Conservation (phyloP, 1,140 invertebrate genomes). For the Hydropsyche tenuis region DNA sequence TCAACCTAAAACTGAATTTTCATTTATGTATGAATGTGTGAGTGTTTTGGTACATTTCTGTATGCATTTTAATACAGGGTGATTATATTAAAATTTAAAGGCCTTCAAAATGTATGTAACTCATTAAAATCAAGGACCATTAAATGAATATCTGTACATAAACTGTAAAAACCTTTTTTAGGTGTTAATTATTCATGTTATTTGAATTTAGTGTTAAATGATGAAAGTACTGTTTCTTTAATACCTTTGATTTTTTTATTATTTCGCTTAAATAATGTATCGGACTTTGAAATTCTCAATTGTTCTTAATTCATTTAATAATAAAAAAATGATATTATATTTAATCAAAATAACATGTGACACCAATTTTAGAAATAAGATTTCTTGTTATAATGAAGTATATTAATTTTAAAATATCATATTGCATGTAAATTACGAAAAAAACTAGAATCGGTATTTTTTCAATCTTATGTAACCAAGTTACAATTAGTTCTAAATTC, state of each 20-base stretch:
- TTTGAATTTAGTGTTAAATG: neutral
- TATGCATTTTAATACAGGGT: constrained; percentile 44
- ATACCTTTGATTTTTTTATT: neutral
- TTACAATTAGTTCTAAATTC: no score
- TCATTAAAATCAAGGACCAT: constrained; percentile 48
- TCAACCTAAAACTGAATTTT: no score
- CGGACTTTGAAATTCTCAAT: neutral
- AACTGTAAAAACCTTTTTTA: constrained; percentile 24
- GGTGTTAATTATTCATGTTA: constrained; percentile 7
- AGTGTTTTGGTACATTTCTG: neutral
- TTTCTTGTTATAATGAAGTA: constrained; percentile 31
- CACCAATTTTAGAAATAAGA: constrained; percentile 48
- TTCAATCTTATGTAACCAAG: no score
- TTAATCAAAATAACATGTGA: constrained; percentile 41
- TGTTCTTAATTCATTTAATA: neutral
- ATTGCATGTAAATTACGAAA: no score
- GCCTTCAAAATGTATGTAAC: constrained; percentile 48
- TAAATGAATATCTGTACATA: constrained; percentile 43
- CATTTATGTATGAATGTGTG: neutral
- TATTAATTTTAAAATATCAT: neutral
- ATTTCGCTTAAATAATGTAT: neutral
- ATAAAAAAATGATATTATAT: constrained; percentile 5
- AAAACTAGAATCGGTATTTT: no score
- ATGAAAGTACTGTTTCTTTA: neutral
- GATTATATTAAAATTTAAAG: constrained; percentile 45